Evolutionary conservation across 2,113 vertebrate genomes (phyloP), one percentile per base, ranked within the genome.

Genomic region (Mohoua ochrocephala): DNA sequence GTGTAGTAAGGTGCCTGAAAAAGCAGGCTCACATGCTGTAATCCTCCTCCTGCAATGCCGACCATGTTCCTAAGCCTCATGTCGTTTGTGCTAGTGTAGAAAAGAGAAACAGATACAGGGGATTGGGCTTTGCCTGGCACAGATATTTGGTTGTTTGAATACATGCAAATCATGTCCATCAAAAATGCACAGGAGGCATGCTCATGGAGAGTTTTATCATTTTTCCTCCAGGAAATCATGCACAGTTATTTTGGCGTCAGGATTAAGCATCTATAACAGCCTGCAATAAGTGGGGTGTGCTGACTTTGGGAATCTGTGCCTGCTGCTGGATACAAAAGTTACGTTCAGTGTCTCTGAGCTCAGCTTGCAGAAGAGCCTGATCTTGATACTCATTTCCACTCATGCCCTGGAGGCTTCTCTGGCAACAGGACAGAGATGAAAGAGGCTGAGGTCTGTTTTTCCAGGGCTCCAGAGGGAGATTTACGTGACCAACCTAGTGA

Each of bases 221-320:
- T 73, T 70, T 84, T 78, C 75, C 82, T 93, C 74, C 21, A 35
- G 76, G 30, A 77, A 80, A 92, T 42, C 37, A 16, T 5, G 8
- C 15, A 52, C 20, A 47, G 10, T 52, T 82, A 15, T 70, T 74
- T 56, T 53, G 8, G 42, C 54, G 47, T 50, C 4, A 31, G 47
- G 59, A 86, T 54, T 73, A 88, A 73, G 39, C 19, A 35, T 39
- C 71, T 47, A 0, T 71, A 64, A 53, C 21, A 67, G 71, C 39
- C 75, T 70, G 45, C 28, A 80, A 33, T 50, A 73, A 83, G 76
- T 2, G 0, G 6, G 13, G 70, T 30, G 56, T 82, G 42, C 88
- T 92, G 74, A 73, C 41, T 92, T 65, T 28, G 27, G 80, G 68
- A 74, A 59, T 89, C 89, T 70, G 13, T 74, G 79, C 47, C 83